Conservation (phyloP, 64 coral and sea anemone species). For the Dendrophyllia cribrosa region DNA sequence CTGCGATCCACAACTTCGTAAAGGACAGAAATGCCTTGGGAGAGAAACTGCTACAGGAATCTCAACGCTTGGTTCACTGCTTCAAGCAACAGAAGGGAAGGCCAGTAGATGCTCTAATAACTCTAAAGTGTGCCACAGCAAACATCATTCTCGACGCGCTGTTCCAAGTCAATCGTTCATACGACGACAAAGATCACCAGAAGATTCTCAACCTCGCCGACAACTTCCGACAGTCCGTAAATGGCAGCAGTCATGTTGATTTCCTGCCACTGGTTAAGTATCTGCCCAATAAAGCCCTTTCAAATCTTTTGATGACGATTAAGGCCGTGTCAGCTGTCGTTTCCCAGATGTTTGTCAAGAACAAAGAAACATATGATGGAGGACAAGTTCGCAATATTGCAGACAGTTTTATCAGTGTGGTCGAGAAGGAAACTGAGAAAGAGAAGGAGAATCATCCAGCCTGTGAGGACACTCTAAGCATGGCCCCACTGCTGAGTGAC, state of each 20-base stretch:
- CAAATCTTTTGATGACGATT: not conserved
- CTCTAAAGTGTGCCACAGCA: not conserved
- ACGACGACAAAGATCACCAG: conserved; percentile 15
- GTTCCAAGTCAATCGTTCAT: not conserved
- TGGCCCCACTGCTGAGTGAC: not conserved
- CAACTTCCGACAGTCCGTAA: not conserved
- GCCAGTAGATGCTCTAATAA: not conserved
- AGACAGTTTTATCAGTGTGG: conserved; percentile 25
- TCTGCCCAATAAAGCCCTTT: conserved; percentile 5
- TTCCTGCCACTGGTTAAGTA: conserved; percentile 18
- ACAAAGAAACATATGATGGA: conserved; percentile 14
- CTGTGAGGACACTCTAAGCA: not conserved
- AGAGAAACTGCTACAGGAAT: conserved; percentile 2
- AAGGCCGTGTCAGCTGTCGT: not conserved
- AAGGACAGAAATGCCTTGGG: not conserved
- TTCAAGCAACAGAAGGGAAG: conserved; percentile 14
- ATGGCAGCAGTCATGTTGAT: conserved; percentile 12
- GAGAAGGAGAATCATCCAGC: not conserved
- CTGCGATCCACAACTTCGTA: conserved; percentile 21
- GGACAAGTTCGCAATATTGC: conserved; percentile 42
- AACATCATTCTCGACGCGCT: conserved; percentile 17
- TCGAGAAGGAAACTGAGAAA: conserved; percentile 3
- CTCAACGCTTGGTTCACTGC: not conserved
- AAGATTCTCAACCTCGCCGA: not conserved
- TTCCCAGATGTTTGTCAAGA: not conserved